These are phyloP conservation scores for Tetragonisca angustula DNA, from an alignment of 2,888 invertebrate species.

Conservation along the genomic window DNA sequence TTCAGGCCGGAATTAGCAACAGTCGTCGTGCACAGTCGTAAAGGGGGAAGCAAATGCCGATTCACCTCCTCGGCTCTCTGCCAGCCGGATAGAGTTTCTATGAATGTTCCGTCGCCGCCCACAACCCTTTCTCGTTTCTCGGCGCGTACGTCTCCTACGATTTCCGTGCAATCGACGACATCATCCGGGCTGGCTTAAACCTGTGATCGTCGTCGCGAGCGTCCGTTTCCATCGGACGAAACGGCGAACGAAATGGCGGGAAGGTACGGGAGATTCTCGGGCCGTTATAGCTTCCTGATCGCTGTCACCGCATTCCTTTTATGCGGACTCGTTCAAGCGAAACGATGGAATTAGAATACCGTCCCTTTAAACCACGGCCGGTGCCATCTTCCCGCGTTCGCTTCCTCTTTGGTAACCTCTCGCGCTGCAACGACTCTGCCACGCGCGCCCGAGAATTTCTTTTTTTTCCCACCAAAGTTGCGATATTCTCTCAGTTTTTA, in stretches of 20 bases:
- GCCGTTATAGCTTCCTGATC: constrained; percentile 80
- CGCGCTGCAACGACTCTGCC: too few relatives aligned
- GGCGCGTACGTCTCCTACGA: constrained; percentile 60
- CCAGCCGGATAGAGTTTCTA: constrained; percentile 82
- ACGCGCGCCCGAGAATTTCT: too few relatives aligned
- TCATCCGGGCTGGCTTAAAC: too few relatives aligned
- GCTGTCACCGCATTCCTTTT: constrained; percentile 82
- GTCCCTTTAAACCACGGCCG: background rate
- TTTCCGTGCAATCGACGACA: constrained; percentile 26
- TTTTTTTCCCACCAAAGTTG: too few relatives aligned
- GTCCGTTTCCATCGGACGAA: background rate
- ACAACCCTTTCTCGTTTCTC: constrained; percentile 78
- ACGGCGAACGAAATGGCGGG: background rate
- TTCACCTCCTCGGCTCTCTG: constrained; percentile 79
- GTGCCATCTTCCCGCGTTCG: background rate
- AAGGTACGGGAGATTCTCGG: constrained; percentile 58
- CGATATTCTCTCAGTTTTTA: too few relatives aligned
- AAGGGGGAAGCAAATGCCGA: constrained; percentile 78
- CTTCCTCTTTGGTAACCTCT: background rate
- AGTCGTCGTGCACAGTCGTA: constrained; percentile 62
- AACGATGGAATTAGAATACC: constrained; percentile 42
- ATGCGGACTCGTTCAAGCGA: constrained; percentile 79
- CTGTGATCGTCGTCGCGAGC: too few relatives aligned
- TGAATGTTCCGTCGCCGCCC: constrained; percentile 82
- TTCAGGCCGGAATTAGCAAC: constrained; percentile 56